These are phyloP conservation scores for Drosophila mercatorum DNA, from an alignment of 2,888 invertebrate species.

Conservation along the genomic window DNA sequence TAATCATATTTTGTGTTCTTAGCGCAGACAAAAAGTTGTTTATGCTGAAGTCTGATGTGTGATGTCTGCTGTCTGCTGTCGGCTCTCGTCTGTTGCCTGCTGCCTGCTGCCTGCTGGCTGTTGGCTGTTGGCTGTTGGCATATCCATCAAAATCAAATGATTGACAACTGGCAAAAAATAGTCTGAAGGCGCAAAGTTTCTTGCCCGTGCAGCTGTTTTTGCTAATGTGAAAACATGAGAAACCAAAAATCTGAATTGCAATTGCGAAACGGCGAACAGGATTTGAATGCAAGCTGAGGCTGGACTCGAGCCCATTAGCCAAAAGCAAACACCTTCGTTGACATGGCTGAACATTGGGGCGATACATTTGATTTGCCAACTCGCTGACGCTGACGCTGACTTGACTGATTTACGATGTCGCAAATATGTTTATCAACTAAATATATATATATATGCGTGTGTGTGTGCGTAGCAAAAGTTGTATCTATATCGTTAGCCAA, in stretches of 20 bases:
- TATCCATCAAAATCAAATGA: slow-evolving; percentile 62
- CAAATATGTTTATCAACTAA: slow-evolving; percentile 19
- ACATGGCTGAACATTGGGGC: slow-evolving; percentile 39
- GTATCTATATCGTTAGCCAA: slow-evolving; percentile 47
- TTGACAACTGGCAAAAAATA: slow-evolving; percentile 42
- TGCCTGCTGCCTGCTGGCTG: not conserved
- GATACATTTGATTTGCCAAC: slow-evolving; percentile 67
- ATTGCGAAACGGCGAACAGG: slow-evolving; percentile 56
- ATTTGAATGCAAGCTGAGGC: slow-evolving; percentile 29
- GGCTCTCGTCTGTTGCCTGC: not conserved
- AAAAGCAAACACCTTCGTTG: slow-evolving; percentile 68
- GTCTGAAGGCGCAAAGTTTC: slow-evolving; percentile 18
- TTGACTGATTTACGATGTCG: slow-evolving; percentile 69
- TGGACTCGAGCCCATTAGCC: slow-evolving; percentile 61
- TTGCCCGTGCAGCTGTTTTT: slow-evolving; percentile 2
- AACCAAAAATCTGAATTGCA: slow-evolving; percentile 30
- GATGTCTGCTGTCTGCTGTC: slow-evolving; percentile 2
- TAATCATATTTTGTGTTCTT: slow-evolving; percentile 10
- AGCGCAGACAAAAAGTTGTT: not conserved
- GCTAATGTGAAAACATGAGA: slow-evolving; percentile 1
- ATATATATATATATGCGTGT: not conserved
- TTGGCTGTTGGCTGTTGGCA: slow-evolving; percentile 17
- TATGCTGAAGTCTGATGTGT: slow-evolving; percentile 3
- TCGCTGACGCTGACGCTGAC: slow-evolving; percentile 18
- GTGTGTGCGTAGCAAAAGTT: slow-evolving; percentile 22